A percentile compares a stretch with the other conserved stretches of the same genome.
Conservation (phyloP, 2,797 vertebrate genomes). For the Falco novaeseelandiae region DNA sequence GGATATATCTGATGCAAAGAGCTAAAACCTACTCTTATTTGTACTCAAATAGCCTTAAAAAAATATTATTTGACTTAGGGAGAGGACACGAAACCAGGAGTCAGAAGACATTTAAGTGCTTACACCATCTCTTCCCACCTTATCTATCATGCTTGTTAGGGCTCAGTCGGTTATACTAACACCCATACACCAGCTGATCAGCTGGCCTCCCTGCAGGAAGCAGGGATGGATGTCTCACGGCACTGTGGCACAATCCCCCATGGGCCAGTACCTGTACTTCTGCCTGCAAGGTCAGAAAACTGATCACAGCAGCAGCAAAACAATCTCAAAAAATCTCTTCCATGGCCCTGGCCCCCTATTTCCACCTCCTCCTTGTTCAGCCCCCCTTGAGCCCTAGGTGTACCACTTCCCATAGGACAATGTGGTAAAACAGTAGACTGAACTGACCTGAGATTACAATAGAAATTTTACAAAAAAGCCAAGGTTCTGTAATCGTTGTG, state of each 20-base stretch:
- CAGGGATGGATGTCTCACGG: neutral
- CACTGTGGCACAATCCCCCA: fast-evolving
- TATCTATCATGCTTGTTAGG: neutral
- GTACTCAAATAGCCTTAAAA: neutral
- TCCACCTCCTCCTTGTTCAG: neutral
- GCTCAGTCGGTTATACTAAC: neutral
- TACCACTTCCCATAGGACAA: neutral
- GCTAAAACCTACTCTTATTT: neutral
- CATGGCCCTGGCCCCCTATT: neutral
- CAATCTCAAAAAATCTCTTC: neutral
- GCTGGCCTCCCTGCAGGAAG: neutral
- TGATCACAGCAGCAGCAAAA: neutral
- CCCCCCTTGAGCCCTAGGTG: neutral
- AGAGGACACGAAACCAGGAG: neutral
- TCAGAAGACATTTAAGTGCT: neutral
- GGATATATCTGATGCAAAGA: neutral
- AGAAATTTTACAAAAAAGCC: neutral
- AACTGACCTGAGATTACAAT: neutral
- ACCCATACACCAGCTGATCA: fast-evolving
- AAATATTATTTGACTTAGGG: neutral
- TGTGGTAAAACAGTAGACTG: neutral
- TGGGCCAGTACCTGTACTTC: neutral
- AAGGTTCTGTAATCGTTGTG: neutral
- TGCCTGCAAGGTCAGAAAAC: neutral
- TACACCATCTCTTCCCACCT: neutral